Conservation (phyloP, 2,888 invertebrate genomes). For the Pterobdella sp. region DNA sequence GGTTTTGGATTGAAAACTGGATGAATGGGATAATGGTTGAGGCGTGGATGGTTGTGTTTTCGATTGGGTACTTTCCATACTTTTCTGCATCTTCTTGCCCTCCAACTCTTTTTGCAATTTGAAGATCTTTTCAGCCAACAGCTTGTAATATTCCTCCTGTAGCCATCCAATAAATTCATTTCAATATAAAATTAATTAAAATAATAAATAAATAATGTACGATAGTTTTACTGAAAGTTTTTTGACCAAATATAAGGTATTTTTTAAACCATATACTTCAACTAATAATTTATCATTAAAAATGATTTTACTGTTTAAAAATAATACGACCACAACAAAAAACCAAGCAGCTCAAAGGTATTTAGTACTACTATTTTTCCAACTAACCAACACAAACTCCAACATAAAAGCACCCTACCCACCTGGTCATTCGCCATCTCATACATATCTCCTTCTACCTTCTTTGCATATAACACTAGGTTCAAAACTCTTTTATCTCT, state of each 20-base stretch:
- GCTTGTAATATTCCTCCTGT: slow-evolving; percentile 89
- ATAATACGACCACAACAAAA: background rate
- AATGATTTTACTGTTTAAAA: background rate
- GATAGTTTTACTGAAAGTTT: background rate
- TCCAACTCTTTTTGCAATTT: slow-evolving; percentile 96
- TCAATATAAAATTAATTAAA: background rate
- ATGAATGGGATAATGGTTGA: background rate
- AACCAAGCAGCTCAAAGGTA: too few species aligned
- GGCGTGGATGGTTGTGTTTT: slow-evolving; percentile 2
- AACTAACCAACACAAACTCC: too few species aligned
- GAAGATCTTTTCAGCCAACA: slow-evolving; percentile 96
- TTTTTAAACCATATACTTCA: background rate
- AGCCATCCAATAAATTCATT: too few species aligned
- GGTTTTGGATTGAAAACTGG: background rate
- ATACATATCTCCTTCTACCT: slow-evolving; percentile 99
- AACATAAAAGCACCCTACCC: slow-evolving; percentile 41
- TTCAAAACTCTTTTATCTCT: slow-evolving; percentile 94
- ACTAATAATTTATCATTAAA: background rate
- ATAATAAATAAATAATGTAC: background rate
- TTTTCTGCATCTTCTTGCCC: slow-evolving; percentile 49
- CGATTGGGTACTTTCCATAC: background rate
- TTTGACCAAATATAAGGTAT: background rate
- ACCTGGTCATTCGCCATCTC: slow-evolving; percentile 88
- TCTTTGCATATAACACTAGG: slow-evolving; percentile 90
- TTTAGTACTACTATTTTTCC: too few species aligned